phyloP scores from a whole-genome alignment of 1,140 invertebrate species.

The Sinonovacula constricta region DNA sequence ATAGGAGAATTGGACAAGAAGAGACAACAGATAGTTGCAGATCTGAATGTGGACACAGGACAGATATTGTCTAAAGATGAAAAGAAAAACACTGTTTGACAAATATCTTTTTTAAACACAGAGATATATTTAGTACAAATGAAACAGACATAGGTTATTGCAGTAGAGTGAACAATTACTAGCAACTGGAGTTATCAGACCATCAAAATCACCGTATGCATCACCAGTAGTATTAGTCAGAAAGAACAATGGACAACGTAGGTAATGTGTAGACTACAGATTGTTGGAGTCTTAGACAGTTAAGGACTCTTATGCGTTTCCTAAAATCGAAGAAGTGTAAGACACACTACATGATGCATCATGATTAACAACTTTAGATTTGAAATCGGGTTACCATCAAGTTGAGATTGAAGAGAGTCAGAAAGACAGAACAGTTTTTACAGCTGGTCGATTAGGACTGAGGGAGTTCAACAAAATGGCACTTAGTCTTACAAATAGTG shows the following conservation, averaged over 20 bases:
- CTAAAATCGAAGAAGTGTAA: conserved; percentile 11
- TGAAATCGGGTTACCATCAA: conserved; percentile 12
- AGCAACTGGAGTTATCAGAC: not conserved
- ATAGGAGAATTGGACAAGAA: not conserved
- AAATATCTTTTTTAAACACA: too few species aligned
- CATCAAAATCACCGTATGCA: too few species aligned
- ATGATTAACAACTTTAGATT: conserved; percentile 1
- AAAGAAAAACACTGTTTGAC: not conserved
- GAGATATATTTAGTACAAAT: too few species aligned
- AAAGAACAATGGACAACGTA: conserved; percentile 4
- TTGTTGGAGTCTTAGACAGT: not conserved
- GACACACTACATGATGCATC: not conserved
- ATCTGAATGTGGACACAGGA: too few species aligned
- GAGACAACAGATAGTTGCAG: too few species aligned
- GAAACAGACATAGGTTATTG: too few species aligned
- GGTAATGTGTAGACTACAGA: conserved; percentile 5
- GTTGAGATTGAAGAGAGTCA: too few species aligned
- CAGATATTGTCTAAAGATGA: not conserved
- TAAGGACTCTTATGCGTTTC: conserved; percentile 6
- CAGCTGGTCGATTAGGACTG: conserved; percentile 9
- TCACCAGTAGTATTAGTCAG: too few species aligned
- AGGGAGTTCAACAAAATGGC: not conserved
- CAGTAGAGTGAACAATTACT: not conserved
- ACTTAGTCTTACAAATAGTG: not conserved
- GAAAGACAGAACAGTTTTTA: conserved; percentile 20